Evolutionary conservation across 2,113 vertebrate genomes (phyloP), one percentile per base, ranked within the genome.

Genomic region (Pardalotus punctatus): DNA sequence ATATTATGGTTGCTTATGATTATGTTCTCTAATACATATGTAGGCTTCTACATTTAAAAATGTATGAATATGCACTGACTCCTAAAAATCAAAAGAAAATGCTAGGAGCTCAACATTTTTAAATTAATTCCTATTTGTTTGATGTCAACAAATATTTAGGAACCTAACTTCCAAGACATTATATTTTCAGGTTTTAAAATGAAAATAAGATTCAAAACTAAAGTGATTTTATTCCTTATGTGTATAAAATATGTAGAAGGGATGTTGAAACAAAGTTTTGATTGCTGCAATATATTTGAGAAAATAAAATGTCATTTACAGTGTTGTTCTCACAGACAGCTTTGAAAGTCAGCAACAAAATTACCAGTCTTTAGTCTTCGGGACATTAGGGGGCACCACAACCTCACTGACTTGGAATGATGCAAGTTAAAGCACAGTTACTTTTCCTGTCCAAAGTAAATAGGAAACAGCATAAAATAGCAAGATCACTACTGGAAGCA

Each of bases 361-460:
- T 65, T 77, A 57, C 10, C 17, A 36, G 43, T 58, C 27, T 69
- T 72, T 36, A 42, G 11, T 65, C 45, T 91, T 95, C 1, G 0
- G 22, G 51, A 61, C 97, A 48, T 85, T 91, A 97, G 96, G 79
- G 92, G 96, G 96, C 96, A 94, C 33, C 51, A 82, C 8, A 11
- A 42, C 47, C 83, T 87, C 81, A 92, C 47, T 71, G 81, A 62
- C 54, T 47, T 40, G 15, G 40, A 88, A 45, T 71, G 3, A 56
- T 33, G 2, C 21, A 53, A 50, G 7, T 47, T 71, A 16, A 61
- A 77, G 24, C 29, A 33, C 21, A 61, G 58, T 48, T 79, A 33
- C 4, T 67, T 88, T 88, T 88, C 56, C n/a, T 53, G 18, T 67
- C 56, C 72, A 72, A 79, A 92, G 28, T 71, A 83, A 90, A 90